Conservation (phyloP, 2,113 vertebrate species). For the Labeo rohita region DNA sequence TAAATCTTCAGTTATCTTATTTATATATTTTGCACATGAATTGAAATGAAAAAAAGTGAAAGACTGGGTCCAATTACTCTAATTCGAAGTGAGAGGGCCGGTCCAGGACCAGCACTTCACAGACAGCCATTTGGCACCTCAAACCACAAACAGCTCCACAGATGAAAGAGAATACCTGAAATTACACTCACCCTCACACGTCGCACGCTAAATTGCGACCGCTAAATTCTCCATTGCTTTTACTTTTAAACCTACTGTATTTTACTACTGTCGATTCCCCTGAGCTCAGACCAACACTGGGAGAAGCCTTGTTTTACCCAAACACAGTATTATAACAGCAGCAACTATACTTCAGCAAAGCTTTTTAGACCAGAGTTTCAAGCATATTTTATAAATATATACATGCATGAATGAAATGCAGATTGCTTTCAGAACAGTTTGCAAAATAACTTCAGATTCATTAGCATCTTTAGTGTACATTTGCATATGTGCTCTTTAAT, state of each 20-base stretch:
- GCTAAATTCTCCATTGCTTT: slow-evolving; percentile 54
- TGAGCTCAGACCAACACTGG: background rate
- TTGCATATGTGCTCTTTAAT: background rate
- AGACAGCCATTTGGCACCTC: slow-evolving; percentile 62
- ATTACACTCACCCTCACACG: slow-evolving; percentile 62
- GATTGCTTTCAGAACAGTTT: background rate
- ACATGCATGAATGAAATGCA: background rate
- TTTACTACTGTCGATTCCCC: background rate
- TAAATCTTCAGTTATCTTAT: slow-evolving; percentile 71
- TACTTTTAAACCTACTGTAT: slow-evolving; percentile 45
- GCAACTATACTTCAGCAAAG: slow-evolving; percentile 25
- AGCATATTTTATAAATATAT: background rate
- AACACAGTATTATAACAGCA: slow-evolving; percentile 15
- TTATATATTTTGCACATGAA: slow-evolving; percentile 78
- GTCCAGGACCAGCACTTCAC: slow-evolving; percentile 57
- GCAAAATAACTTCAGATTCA: background rate
- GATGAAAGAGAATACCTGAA: slow-evolving; percentile 59
- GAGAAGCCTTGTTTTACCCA: slow-evolving; percentile 2
- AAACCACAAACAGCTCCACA: slow-evolving; percentile 62
- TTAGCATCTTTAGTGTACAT: background rate
- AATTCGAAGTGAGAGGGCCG: slow-evolving; percentile 65
- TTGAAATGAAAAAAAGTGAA: slow-evolving; percentile 68
- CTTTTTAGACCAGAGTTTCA: background rate
- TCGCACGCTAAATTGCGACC: slow-evolving; percentile 50
- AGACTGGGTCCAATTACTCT: slow-evolving; percentile 71